A percentile compares a stretch with the other conserved stretches of the same genome.
These are phyloP conservation scores for Peucedramus taeniatus DNA, from an alignment of 2,113 vertebrate genomes.

Conservation along the genomic window DNA sequence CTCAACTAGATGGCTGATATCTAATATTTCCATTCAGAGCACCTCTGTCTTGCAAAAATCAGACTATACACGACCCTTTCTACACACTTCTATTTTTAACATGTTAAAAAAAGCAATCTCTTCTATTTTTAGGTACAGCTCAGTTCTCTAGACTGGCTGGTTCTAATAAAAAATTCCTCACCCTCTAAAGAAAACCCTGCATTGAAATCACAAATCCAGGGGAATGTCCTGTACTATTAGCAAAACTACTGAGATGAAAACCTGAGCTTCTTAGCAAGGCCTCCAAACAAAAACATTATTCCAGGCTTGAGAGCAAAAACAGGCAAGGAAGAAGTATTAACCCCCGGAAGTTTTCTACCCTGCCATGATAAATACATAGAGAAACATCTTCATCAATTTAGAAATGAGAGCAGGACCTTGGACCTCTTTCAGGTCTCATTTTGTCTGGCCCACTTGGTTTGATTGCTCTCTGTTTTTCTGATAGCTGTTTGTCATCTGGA, in stretches of 20 bases:
- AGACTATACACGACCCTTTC: conserved; percentile 42
- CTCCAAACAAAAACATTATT: conserved; percentile 35
- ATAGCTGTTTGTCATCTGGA: neutral
- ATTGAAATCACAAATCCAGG: conserved; percentile 42
- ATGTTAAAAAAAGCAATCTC: conserved; percentile 8
- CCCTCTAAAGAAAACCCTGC: conserved; percentile 42
- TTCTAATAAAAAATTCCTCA: conserved; percentile 64
- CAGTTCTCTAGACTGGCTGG: conserved; percentile 50
- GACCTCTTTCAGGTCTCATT: neutral
- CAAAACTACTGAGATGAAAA: conserved; percentile 42
- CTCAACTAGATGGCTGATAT: neutral
- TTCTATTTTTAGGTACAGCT: conserved; percentile 68
- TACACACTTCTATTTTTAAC: conserved; percentile 70
- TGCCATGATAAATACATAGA: neutral
- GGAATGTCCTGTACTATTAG: conserved; percentile 9
- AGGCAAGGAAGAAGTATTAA: neutral
- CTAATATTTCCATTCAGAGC: conserved; percentile 29
- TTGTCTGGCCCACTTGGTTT: neutral
- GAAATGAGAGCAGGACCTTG: neutral
- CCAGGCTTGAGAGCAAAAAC: neutral
- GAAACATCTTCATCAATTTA: neutral
- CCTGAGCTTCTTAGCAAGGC: conserved; percentile 10
- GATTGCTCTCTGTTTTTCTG: neutral
- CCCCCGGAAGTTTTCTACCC: neutral
- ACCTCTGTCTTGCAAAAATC: conserved; percentile 36